phyloP scores from a whole-genome alignment of 2,888 invertebrate species.

The Syrphus vitripennis region DNA sequence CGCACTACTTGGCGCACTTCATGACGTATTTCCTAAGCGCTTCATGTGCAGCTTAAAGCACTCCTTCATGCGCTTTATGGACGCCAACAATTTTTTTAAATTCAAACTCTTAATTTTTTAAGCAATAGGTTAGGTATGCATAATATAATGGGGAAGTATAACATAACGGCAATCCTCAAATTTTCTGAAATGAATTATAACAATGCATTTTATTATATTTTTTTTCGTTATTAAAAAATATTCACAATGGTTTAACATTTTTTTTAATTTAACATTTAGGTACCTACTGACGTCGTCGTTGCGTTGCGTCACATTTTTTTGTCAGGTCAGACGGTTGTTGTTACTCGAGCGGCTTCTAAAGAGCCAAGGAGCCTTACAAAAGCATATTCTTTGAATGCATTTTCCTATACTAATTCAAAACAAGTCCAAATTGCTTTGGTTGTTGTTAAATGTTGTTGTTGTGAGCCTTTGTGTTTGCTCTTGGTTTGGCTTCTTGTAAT shows the following conservation, averaged over 20 bases:
- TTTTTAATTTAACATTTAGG: background rate
- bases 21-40: no score
- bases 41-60: no score
- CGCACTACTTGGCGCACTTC: no score
- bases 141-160: background rate
- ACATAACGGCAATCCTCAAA: background rate
- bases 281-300: background rate
- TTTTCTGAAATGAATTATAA: background rate
- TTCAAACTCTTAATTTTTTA: no score
- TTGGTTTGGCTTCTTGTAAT: background rate
- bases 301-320: no score
- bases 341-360: background rate
- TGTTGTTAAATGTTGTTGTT: background rate
- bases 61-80: no score
- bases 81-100: no score
- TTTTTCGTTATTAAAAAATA: no score
- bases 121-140: no score
- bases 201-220: background rate
- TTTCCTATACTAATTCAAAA: slow-evolving; percentile 3
- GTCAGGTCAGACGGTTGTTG: background rate
- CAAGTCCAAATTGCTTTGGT: background rate
- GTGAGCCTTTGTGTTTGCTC: background rate
- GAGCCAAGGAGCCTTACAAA: background rate
- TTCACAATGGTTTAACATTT: background rate
- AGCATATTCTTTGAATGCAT: background rate